Conservation (phyloP, 2,797 vertebrate species). For the Molossus alvarezi region DNA sequence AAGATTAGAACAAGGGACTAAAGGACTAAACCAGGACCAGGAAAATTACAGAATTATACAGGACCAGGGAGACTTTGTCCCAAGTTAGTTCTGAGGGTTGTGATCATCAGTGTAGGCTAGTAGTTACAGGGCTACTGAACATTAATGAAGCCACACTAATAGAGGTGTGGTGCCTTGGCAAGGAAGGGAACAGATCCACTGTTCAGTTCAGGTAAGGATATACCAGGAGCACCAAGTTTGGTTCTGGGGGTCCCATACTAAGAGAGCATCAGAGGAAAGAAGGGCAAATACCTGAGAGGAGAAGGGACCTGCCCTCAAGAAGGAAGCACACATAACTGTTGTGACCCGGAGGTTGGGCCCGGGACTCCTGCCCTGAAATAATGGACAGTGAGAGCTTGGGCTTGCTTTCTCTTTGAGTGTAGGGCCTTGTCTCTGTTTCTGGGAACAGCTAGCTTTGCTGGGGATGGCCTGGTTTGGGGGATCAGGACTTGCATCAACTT, state of each 20-base stretch:
- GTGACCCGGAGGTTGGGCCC: background rate
- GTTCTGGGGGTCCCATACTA: background rate
- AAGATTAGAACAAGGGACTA: slow-evolving; percentile 47
- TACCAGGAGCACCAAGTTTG: background rate
- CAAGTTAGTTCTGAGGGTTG: background rate
- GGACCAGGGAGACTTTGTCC: background rate
- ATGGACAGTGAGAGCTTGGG: background rate
- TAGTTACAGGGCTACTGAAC: background rate
- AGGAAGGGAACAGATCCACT: background rate
- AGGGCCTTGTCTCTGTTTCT: background rate
- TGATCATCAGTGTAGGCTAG: background rate
- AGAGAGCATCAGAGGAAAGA: background rate
- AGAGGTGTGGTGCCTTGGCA: slow-evolving; percentile 2
- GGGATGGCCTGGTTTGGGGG: background rate
- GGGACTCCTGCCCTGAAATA: background rate
- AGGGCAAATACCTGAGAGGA: background rate
- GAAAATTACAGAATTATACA: background rate
- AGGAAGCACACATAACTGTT: background rate
- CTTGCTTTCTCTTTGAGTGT: background rate
- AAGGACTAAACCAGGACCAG: slow-evolving; percentile 64
- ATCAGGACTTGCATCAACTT: background rate
- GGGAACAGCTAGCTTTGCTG: background rate
- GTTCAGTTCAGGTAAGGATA: background rate
- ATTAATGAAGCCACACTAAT: background rate
- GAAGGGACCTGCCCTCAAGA: slow-evolving; percentile 9